Base-by-base conservation (phyloP, 2,888 invertebrate genomes). In the Copidosoma aretas region DNA sequence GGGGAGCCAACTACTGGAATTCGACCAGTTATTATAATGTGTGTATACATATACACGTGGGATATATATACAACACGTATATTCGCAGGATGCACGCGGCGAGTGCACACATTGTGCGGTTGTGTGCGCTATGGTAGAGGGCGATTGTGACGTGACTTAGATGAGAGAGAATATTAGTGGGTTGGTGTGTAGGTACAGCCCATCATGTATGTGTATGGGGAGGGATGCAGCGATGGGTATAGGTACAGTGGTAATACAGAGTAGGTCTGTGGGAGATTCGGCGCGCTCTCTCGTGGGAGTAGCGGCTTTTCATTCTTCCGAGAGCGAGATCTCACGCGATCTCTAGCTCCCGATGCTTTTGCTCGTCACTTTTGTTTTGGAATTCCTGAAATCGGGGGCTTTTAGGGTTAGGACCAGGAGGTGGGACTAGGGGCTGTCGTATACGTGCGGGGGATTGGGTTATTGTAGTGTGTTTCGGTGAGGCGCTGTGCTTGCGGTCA, bases 1-100 rank as follows among this genome's bases (percentile, higher is more conserved):
- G 8, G 52, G 53, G 41, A 10, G 74, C 76, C 81, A 77, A 84
- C 83, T 84, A 84, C 83, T 82, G 83, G 83, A 84, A 84, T 83
- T 84, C 78, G 79, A 81, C 81, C 81, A 80, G 79, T 83, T 80
- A 83, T 84, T 83, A 83, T 46, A 46, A 32, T 5, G 32, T 46
- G 17, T 4, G 12, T 46, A 46, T 14, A 43, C 21, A 53, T 49
- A 52, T 58, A 43, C 53, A 49, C 39, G 51, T 46, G 59, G 12
- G 64, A 54, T 64, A n/a, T n/a, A n/a, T n/a, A 62, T 56, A 60
- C 64, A 52, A 54, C 41, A 52, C 53, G 24, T 32, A 21, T 15
- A 14, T 17, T 15, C 22, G n/a, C n/a, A n/a, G n/a, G n/a, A n/a
- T n/a, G n/a, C 46, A 24, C 46, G 17, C 24, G 21, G 46, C 51